Base-by-base conservation (phyloP, 2,888 invertebrate species). In the Acanthococcus lagerstroemiae region DNA sequence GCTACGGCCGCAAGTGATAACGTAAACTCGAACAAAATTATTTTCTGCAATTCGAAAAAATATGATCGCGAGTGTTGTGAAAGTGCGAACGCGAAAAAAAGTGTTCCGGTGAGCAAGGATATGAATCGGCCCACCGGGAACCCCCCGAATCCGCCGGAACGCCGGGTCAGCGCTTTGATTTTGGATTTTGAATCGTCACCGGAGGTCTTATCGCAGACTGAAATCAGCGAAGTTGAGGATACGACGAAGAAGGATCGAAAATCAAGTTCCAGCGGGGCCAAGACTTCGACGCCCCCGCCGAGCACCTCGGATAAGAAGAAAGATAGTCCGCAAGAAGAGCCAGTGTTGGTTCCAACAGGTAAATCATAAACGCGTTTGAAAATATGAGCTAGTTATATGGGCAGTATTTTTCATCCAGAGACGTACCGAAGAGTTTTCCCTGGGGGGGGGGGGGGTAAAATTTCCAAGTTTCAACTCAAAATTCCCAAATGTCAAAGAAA, bases 271-370 rank as follows among this genome's bases (percentile, higher is more conserved):
- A 45, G 19, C 4, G 15, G 46, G 45, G 45, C 4, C 26, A 45
- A 48, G 58, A 17, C 25, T 17, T 58, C 58, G 1, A 46, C n/a
- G n/a, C n/a, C n/a, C n/a, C n/a, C n/a, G n/a, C n/a, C n/a, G n/a
- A n/a, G n/a, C n/a, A n/a, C n/a, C n/a, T n/a, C n/a, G n/a, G n/a
- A n/a, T n/a, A n/a, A 4, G 19, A 58, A 26, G 15, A 19, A 1
- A 21, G 12, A 24, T 1, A 17, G 26, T 19, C 22, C 25, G 0
- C 12, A n/a, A 3, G 48, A 58, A 26, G 48, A n/a, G 4, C 12
- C 17, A 6, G 25, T 58, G 19, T 12, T 45, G 46, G 46, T 58
- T 24, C 58, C 58, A 26, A 25, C 58, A 48, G 48, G 58, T 58
- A 48, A 1, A 45, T 15, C 15, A 15, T 17, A 45, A 37, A n/a